A percentile compares a stretch with the other conserved stretches of the same genome.
These are phyloP conservation scores for Euwallacea fornicatus DNA, from an alignment of 1,140 invertebrate genomes.

Conservation along the genomic window DNA sequence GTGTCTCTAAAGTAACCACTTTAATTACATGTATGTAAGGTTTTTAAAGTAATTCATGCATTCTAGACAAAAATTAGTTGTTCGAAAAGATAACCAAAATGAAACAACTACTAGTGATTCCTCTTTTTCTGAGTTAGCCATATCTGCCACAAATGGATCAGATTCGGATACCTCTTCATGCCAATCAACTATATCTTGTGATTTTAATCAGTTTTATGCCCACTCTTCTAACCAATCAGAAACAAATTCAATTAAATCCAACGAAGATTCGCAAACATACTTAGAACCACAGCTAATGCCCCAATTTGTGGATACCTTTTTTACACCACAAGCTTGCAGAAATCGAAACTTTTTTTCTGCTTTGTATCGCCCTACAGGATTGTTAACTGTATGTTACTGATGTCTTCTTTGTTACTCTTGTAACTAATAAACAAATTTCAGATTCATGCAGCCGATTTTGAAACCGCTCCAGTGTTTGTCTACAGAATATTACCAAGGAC, in stretches of 20 bases:
- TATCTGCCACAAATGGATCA: neutral
- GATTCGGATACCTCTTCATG: slow-evolving; percentile 8
- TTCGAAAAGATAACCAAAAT: slow-evolving; percentile 48
- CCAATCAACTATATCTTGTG: slow-evolving; percentile 2
- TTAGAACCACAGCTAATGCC: slow-evolving; percentile 50
- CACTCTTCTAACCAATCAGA: too few species aligned
- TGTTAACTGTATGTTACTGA: slow-evolving; percentile 54
- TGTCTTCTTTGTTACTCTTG: neutral
- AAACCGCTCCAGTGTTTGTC: slow-evolving; percentile 66
- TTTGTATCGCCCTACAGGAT: slow-evolving; percentile 56
- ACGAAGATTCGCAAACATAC: neutral
- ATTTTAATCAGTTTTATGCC: too few species aligned
- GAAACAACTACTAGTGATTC: slow-evolving; percentile 32
- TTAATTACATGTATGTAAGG: neutral
- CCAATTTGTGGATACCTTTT: slow-evolving; percentile 54
- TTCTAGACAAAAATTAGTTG: slow-evolving; percentile 58
- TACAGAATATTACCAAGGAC: slow-evolving; percentile 68
- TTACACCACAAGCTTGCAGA: slow-evolving; percentile 56
- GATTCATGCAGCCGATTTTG: slow-evolving; percentile 66
- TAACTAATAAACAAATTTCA: slow-evolving; percentile 47
- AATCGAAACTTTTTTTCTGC: slow-evolving; percentile 58
- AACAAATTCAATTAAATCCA: neutral
- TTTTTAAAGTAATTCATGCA: neutral
- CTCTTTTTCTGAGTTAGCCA: too few species aligned
- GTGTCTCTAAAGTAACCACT: slow-evolving; percentile 56